phyloP scores from a whole-genome alignment of 1,140 invertebrate species.

The Eufriesea mexicana region DNA sequence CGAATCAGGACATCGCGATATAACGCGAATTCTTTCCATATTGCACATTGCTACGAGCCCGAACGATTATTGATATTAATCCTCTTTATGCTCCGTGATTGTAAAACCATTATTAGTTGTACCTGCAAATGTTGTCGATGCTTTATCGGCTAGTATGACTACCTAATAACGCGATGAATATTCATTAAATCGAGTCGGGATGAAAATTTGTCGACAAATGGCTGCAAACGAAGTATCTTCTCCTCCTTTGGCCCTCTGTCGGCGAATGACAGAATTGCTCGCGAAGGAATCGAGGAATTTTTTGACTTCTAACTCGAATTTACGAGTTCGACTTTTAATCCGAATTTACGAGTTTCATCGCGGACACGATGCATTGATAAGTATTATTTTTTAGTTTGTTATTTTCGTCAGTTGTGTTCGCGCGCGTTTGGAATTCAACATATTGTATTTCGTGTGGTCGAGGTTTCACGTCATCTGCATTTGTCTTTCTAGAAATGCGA shows the following conservation, averaged over 20 bases:
- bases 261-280: background rate
- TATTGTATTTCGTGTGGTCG: no score
- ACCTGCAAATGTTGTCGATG: background rate
- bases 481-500: no score
- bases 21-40: background rate
- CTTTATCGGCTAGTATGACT: background rate
- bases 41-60: no score
- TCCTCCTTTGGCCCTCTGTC: background rate
- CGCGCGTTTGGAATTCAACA: no score
- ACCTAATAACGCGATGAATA: slow-evolving; percentile 21
- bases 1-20: background rate
- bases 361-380: no score
- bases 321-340: background rate
- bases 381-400: no score
- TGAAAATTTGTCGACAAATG: background rate
- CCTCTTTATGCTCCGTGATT: background rate
- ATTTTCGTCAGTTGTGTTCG: no score
- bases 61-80: slow-evolving; percentile 22
- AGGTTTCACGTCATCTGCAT: no score
- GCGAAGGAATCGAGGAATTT: background rate
- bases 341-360: background rate
- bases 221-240: background rate
- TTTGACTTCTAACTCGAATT: no score
- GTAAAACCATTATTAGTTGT: background rate
- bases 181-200: background rate